phyloP scores from a whole-genome alignment of 2,888 invertebrate species.

The Trichacis sp. region DNA sequence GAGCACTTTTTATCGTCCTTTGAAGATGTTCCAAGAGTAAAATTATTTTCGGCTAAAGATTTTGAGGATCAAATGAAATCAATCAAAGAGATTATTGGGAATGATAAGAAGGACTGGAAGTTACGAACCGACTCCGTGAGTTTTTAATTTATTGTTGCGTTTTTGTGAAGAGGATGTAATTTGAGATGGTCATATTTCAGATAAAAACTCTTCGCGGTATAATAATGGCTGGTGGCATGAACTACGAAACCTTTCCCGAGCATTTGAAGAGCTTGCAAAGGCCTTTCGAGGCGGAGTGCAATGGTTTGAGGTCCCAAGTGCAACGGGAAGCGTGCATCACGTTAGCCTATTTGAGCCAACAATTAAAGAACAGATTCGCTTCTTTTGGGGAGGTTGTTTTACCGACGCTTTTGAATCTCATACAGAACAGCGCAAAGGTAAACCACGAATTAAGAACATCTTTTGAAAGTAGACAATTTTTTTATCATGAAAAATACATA shows the following conservation, averaged over 20 bases:
- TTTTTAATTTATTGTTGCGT: too few relatives aligned
- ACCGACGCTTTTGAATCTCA: conserved; percentile 86
- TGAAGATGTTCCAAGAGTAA: conserved; percentile 84
- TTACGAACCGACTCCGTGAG: conserved; percentile 90
- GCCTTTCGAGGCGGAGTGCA: conserved; percentile 84
- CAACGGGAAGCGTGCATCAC: conserved; percentile 97
- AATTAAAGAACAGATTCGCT: conserved; percentile 85
- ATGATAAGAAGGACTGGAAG: conserved; percentile 92
- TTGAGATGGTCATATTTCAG: conserved; percentile 69
- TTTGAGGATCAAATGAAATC: conserved; percentile 84
- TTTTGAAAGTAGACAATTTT: not conserved
- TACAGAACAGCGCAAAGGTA: conserved; percentile 96
- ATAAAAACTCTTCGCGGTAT: conserved; percentile 88
- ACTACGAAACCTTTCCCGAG: conserved; percentile 79
- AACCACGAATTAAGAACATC: conserved; percentile 45
- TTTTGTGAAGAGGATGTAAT: not conserved
- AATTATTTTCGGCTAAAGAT: conserved; percentile 86
- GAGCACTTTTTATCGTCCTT: conserved; percentile 90
- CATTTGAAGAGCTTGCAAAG: conserved; percentile 84
- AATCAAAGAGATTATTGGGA: conserved; percentile 81
- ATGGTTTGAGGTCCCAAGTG: conserved; percentile 92
- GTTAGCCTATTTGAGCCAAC: conserved; percentile 90
- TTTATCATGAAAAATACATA: conserved; percentile 6
- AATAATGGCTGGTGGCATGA: conserved; percentile 82
- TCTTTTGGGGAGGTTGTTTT: conserved; percentile 87